Base-by-base conservation (phyloP, 2,797 vertebrate genomes). In the Diplodus puntazzo region DNA sequence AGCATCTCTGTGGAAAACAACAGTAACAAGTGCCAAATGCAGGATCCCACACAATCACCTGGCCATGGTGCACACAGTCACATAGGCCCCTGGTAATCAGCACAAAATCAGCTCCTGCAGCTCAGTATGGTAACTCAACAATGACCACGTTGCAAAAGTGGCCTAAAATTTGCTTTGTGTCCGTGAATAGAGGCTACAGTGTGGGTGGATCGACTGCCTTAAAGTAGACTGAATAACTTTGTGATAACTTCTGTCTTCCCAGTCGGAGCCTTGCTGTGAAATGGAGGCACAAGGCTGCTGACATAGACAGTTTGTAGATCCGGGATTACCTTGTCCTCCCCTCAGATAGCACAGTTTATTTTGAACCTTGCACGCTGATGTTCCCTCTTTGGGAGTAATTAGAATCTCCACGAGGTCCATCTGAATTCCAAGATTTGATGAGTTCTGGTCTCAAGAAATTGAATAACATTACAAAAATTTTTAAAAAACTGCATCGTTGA, bases 1-100 rank as follows among this genome's bases (percentile, higher is more conserved):
- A 91, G 82, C 89, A 92, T 91, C 88, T 88, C 73, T 80, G 58
- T 81, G 81, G 78, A 90, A 86, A 92, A 92, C 83, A 87, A 81
- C 82, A 85, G 75, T 73, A 88, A 89, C 87, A 79, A 83, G 76
- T 75, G 83, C 81, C 87, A 90, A 90, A 87, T 45, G 74, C 81
- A 83, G 87, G 79, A 86, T 85, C 79, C 74, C 75, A 82, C 85
- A 86, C 85, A 87, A 84, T 89, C 90, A 92, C 85, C 79, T 87
- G 79, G 83, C 74, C 17, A n/a, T 11, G 25, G 60, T 12, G 75
- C 67, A 54, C 75, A 54, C 79, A 53, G 69, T 68, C 80, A 73
- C 72, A 80, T 14, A 77, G 61, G 54, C 83, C 58, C 64, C 13
- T 2, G 39, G 42, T 82, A 85, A 89, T 88, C 85, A 80, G 73